Percentiles rank a stretch among this genome's conserved stretches.
These are phyloP conservation scores for Scaptomyza reducta DNA, from an alignment of 2,888 invertebrate genomes.

Conservation along the genomic window DNA sequence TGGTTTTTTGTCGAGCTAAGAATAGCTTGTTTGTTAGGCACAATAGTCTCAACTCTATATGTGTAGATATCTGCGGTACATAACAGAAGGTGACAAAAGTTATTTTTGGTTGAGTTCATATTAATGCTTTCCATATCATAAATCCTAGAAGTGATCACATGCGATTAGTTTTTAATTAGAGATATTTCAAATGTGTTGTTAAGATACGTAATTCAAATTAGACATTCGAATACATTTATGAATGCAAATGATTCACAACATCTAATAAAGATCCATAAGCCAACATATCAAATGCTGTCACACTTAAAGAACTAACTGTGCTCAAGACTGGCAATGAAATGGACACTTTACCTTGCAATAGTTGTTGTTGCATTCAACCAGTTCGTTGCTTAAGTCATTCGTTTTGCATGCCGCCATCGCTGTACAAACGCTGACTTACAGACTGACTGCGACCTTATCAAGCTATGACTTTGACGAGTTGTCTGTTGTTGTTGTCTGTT, in stretches of 20 bases:
- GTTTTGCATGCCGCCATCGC: constrained; percentile 49
- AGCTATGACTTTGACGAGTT: constrained; percentile 50
- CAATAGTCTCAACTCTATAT: too few species aligned
- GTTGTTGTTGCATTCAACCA: constrained; percentile 24
- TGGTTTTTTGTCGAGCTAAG: too few species aligned
- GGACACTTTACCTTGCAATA: constrained; percentile 37
- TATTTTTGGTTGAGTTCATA: too few species aligned
- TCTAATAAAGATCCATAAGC: constrained; percentile 5
- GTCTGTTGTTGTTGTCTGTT: constrained; percentile 32
- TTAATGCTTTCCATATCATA: too few species aligned
- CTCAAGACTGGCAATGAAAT: constrained; percentile 50
- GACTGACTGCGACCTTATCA: constrained; percentile 54
- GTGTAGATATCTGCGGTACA: too few species aligned
- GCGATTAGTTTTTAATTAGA: too few species aligned
- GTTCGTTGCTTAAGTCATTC: constrained; percentile 76
- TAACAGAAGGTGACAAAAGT: too few species aligned
- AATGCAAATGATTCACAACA: constrained; percentile 4
- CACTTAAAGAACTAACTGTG: constrained; percentile 34
- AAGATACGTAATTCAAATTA: background rate
- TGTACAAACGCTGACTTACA: background rate
- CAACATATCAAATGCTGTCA: constrained; percentile 3
- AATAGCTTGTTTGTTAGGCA: too few species aligned
- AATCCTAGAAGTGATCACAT: too few species aligned
- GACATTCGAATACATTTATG: constrained; percentile 2
- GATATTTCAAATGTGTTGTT: too few species aligned